phyloP scores from a whole-genome alignment of 2,113 vertebrate species.

The Xiphias gladius region DNA sequence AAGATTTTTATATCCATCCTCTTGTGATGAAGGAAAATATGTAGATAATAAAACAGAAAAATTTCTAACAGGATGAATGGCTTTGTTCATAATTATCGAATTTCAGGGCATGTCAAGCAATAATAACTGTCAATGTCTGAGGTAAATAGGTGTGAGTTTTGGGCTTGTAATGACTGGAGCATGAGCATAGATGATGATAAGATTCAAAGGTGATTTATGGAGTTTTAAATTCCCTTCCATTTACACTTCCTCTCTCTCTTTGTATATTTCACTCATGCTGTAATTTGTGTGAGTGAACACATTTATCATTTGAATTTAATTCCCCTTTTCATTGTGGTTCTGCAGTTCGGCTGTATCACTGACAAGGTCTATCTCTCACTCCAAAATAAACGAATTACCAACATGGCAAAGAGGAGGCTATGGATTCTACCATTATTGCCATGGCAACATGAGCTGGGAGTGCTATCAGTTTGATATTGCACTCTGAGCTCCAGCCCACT shows the following conservation, averaged over 20 bases:
- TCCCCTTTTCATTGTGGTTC: conserved; percentile 62
- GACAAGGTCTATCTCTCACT: conserved; percentile 53
- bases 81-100: background rate
- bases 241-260: conserved; percentile 39
- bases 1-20: background rate
- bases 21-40: background rate
- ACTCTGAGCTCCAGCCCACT: conserved; percentile 53
- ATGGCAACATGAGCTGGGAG: conserved; percentile 78
- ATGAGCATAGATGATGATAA: conserved; percentile 9
- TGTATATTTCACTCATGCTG: conserved; percentile 66
- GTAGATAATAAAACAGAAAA: background rate
- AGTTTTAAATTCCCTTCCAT: conserved; percentile 39
- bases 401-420: conserved; percentile 57
- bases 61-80: background rate
- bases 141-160: background rate
- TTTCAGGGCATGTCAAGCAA: conserved; percentile 2
- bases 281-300: conserved; percentile 39
- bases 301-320: conserved; percentile 67
- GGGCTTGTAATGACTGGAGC: background rate
- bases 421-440: conserved; percentile 75
- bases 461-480: conserved; percentile 69
- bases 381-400: conserved; percentile 76
- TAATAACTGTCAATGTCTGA: background rate
- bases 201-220: conserved; percentile 44
- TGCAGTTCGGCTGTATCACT: conserved; percentile 46